Base-by-base conservation (phyloP, 1,140 invertebrate genomes). In the Elymnias hypermnestra region DNA sequence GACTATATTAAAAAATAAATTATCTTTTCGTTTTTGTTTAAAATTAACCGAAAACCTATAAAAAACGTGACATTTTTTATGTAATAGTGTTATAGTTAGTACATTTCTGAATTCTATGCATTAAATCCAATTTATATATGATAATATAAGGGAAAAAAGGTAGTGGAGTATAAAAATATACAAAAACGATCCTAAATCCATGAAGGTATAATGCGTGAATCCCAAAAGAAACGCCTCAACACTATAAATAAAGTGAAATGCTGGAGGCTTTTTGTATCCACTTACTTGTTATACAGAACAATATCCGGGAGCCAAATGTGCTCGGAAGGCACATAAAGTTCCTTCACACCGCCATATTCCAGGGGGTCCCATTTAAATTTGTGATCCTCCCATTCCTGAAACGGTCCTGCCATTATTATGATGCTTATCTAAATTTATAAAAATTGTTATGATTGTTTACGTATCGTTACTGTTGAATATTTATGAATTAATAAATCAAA, bases 241-340 rank as follows among this genome's bases (percentile, higher is more conserved):
- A 31, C 17, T 25, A 43, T 50, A 50, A 50, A 50, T 50, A 50
- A 38, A 50, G 40, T 50, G 36, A 50, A 50, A 50, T 31, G 33
- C 25, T 43, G 19, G 38, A 38, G 47, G 47, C 47, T 50, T 50
- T 50, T 50, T 48, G 40, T 51, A 56, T 41, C 33, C 64, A 89
- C 91, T 90, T 88, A 96, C 94, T 98, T 98, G 88, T 98, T 98
- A 79, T 97, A 98, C n/a, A 98, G 90, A 8, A 98, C 95, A 61
- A 98, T 96, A 82, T 98, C 97, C 8, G 97, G 97, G 25, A 97
- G 87, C 95, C 95, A 97, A 67, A 97, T 96, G 73, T 96, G 94
- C 84, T 97, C 95, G 4, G 94, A 95, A 7, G 95, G 95, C 29
- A 97, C 95, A 78, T 97, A 96, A 23, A 97, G 89, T 79, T 97